phyloP scores from a whole-genome alignment of 2,113 vertebrate species.

The Ariopsis seemanni region DNA sequence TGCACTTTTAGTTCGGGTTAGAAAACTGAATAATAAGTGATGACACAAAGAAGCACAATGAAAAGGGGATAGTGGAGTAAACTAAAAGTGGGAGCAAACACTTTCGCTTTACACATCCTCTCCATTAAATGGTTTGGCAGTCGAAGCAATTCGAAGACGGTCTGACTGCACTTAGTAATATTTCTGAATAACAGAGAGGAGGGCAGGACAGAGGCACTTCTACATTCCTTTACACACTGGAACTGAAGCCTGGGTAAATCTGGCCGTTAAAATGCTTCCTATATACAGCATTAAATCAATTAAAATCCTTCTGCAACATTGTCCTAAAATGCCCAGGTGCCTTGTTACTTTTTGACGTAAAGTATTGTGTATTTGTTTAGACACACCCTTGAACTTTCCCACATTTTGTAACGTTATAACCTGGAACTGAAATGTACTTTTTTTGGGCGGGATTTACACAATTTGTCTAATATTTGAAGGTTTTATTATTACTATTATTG shows the following conservation, averaged over 20 bases:
- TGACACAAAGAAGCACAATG: background rate
- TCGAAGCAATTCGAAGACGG: background rate
- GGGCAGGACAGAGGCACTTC: background rate
- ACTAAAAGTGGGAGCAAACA: background rate
- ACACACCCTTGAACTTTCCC: background rate
- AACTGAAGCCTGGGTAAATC: constrained; percentile 59
- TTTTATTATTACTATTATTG: too few species aligned
- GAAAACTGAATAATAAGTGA: background rate
- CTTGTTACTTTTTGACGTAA: background rate
- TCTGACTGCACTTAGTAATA: background rate
- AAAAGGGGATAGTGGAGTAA: background rate
- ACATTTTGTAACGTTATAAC: background rate
- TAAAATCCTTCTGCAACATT: background rate
- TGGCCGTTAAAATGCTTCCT: constrained; percentile 39
- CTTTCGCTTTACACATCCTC: background rate
- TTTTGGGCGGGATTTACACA: background rate
- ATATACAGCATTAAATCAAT: background rate
- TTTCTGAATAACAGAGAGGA: constrained; percentile 14
- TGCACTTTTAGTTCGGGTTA: background rate
- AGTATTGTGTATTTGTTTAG: background rate
- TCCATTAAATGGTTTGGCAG: background rate
- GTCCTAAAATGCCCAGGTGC: background rate
- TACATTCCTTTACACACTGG: constrained; percentile 42
- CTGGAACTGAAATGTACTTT: background rate
- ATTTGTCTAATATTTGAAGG: background rate